These are phyloP conservation scores for Bradysia coprophila DNA, from an alignment of 1,140 invertebrate genomes.

Conservation along the genomic window DNA sequence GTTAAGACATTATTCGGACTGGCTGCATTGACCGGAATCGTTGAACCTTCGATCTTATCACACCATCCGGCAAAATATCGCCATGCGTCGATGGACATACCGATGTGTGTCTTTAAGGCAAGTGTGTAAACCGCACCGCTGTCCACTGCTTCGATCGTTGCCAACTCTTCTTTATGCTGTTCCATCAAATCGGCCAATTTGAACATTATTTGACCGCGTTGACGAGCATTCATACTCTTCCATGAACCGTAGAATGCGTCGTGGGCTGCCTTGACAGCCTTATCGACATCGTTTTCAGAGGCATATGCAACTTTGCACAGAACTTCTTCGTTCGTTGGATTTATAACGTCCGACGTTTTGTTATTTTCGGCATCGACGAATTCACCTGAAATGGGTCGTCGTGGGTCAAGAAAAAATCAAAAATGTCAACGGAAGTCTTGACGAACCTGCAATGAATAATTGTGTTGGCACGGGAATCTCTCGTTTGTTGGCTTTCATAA, in stretches of 20 bases:
- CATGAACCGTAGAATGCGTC: slow-evolving; percentile 77
- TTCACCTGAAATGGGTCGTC: no score
- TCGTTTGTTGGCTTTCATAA: slow-evolving; percentile 65
- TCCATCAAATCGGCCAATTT: slow-evolving; percentile 89
- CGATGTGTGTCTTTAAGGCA: slow-evolving; percentile 83
- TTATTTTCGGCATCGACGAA: slow-evolving; percentile 63
- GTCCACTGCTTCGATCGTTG: slow-evolving; percentile 81
- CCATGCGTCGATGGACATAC: slow-evolving; percentile 89
- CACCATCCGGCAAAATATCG: slow-evolving; percentile 87
- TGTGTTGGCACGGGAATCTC: slow-evolving; percentile 72
- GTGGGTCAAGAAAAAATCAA: no score
- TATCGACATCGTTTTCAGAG: slow-evolving; percentile 62
- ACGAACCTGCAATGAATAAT: slow-evolving; percentile 82
- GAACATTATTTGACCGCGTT: slow-evolving; percentile 54
- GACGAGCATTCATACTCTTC: slow-evolving; percentile 71
- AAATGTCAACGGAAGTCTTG: no score
- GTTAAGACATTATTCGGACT: slow-evolving; percentile 67
- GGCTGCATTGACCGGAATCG: slow-evolving; percentile 75
- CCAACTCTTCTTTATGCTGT: slow-evolving; percentile 80
- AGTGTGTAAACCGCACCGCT: slow-evolving; percentile 91
- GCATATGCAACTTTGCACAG: slow-evolving; percentile 65
- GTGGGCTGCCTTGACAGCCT: slow-evolving; percentile 69
- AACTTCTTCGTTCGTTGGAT: slow-evolving; percentile 69
- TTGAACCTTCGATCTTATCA: slow-evolving; percentile 85
- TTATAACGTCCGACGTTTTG: slow-evolving; percentile 46